Conservation (phyloP, 2,797 vertebrate genomes). For the Masticophis lateralis region DNA sequence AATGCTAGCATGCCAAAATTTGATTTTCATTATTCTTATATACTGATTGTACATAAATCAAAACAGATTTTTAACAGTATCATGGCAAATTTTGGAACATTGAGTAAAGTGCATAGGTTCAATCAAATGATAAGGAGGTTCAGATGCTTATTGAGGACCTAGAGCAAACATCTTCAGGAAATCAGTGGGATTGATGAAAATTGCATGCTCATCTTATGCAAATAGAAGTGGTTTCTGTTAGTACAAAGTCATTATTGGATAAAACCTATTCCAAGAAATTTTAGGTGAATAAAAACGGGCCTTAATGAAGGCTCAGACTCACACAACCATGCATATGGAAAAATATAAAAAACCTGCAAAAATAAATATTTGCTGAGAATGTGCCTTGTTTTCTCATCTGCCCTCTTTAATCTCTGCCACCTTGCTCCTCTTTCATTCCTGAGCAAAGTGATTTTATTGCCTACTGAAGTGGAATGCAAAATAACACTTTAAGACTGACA, state of each 20-base stretch:
- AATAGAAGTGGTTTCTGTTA: not conserved
- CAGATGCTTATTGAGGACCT: not conserved
- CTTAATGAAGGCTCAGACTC: not conserved
- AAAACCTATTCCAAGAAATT: not conserved
- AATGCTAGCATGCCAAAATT: not conserved
- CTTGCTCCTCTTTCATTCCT: conserved; percentile 12
- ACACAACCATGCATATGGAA: not conserved
- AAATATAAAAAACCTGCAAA: not conserved
- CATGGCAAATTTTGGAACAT: not conserved
- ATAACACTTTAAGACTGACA: conserved; percentile 42
- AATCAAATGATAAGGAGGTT: not conserved
- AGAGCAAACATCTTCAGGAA: not conserved
- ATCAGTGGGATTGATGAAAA: not conserved
- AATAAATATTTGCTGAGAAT: not conserved
- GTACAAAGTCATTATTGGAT: not conserved
- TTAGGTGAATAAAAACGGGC: not conserved
- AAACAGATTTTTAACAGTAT: not conserved
- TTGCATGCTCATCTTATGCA: not conserved
- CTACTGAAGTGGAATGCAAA: conserved; percentile 37
- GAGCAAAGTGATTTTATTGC: conserved; percentile 36
- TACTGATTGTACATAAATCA: not conserved
- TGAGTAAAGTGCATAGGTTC: not conserved
- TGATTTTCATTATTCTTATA: not conserved
- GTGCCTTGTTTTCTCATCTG: not conserved
- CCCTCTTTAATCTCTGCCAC: not conserved